Conservation (phyloP, 2,888 invertebrate genomes). For the Agrotis clavis region DNA sequence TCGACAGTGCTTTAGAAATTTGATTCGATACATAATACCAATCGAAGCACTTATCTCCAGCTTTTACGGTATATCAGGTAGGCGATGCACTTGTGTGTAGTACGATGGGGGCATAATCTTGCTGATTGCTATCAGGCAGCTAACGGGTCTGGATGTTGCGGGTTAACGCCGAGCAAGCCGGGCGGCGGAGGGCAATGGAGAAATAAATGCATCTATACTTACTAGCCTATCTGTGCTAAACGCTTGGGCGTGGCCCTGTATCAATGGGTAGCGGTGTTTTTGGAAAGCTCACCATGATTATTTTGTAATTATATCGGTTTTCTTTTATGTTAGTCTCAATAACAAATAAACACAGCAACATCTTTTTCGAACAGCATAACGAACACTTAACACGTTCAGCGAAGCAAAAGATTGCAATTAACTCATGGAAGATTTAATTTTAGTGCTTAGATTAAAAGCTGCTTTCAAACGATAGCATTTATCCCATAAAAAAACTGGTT, state of each 20-base stretch:
- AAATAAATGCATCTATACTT: slow-evolving; percentile 67
- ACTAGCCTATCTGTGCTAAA: slow-evolving; percentile 45
- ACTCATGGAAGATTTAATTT: slow-evolving; percentile 49
- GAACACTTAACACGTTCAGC: slow-evolving; percentile 53
- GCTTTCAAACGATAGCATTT: slow-evolving; percentile 22
- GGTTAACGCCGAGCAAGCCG: slow-evolving; percentile 65
- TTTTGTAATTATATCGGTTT: background rate
- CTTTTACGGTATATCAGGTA: slow-evolving; percentile 63
- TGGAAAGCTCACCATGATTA: slow-evolving; percentile 17
- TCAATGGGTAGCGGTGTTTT: slow-evolving; percentile 31
- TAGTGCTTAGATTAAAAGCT: slow-evolving; percentile 50
- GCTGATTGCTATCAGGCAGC: slow-evolving; percentile 77
- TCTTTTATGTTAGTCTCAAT: slow-evolving; percentile 25
- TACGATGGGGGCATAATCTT: slow-evolving; percentile 74
- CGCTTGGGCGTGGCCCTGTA: slow-evolving; percentile 33
- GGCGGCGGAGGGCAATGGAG: slow-evolving; percentile 59
- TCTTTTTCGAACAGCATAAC: slow-evolving; percentile 31
- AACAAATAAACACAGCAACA: slow-evolving; percentile 16
- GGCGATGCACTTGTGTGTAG: slow-evolving; percentile 55
- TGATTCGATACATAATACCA: slow-evolving; percentile 55
- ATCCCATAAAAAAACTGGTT: slow-evolving; percentile 34
- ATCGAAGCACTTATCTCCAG: slow-evolving; percentile 55
- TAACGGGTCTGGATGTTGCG: slow-evolving; percentile 72
- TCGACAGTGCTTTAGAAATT: slow-evolving; percentile 52
- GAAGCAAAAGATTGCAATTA: slow-evolving; percentile 54